Evolutionary conservation across 2,797 vertebrate species (phyloP).

Genomic region (Lagorchestes hirsutus): DNA sequence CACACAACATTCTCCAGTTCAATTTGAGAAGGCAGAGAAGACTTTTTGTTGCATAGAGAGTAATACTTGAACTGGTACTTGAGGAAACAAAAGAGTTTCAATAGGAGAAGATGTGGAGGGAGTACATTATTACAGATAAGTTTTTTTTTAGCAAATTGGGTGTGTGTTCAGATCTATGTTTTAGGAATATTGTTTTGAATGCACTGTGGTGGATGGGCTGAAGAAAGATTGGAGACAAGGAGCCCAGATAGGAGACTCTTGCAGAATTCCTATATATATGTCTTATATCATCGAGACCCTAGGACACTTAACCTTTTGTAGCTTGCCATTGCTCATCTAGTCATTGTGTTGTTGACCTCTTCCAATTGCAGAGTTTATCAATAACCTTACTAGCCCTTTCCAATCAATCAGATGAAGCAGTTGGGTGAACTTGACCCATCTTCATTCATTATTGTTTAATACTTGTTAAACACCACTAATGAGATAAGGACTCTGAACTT

Average conservation of each 20-base stretch:
- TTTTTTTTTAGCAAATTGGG: neutral
- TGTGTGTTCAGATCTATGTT: neutral
- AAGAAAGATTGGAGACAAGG: neutral
- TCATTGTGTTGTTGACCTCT: neutral
- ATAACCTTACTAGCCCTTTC: slow-evolving; percentile 6
- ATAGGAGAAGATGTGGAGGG: too few relatives aligned
- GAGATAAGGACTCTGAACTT: too few relatives aligned
- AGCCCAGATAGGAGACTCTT: neutral
- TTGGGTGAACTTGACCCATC: neutral
- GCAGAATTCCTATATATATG: neutral
- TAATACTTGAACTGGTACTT: too few relatives aligned
- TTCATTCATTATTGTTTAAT: too few relatives aligned
- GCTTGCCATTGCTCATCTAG: neutral
- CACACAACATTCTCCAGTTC: too few relatives aligned
- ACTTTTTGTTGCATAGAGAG: too few relatives aligned
- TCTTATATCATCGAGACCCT: neutral
- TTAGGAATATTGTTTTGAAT: neutral
- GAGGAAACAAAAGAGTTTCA: too few relatives aligned
- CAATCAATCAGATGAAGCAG: slow-evolving; percentile 26
- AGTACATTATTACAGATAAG: too few relatives aligned
- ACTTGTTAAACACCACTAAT: too few relatives aligned
- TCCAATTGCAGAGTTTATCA: slow-evolving; percentile 17
- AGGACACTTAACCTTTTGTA: neutral
- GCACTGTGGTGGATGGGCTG: neutral
- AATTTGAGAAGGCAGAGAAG: too few relatives aligned